Conservation (phyloP, 2,113 vertebrate species). For the Urocitellus parryii region DNA sequence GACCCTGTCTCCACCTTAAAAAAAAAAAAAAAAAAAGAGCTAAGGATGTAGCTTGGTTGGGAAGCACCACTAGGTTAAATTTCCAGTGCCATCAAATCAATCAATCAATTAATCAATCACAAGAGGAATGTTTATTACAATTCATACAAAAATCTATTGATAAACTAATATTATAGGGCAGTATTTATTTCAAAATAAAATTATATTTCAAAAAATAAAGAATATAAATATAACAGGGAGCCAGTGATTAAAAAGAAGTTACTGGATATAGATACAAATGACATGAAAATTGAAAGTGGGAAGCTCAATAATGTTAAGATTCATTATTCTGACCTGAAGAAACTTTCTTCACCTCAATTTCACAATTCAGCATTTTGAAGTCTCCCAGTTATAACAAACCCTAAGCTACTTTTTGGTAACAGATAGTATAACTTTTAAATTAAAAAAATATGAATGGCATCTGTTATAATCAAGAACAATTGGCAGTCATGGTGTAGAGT, state of each 20-base stretch:
- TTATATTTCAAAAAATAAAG: background rate
- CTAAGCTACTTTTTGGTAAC: slow-evolving; percentile 5
- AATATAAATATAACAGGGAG: background rate
- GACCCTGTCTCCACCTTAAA: no score
- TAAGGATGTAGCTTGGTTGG: no score
- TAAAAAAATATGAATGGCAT: slow-evolving; percentile 62
- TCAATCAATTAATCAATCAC: no score
- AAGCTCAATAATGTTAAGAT: slow-evolving; percentile 40
- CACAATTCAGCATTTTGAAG: slow-evolving; percentile 36
- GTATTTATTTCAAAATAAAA: background rate
- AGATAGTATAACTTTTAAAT: slow-evolving; percentile 49
- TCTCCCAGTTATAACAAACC: slow-evolving; percentile 1
- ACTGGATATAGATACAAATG: background rate
- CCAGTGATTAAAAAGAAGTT: background rate
- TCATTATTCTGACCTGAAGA: slow-evolving; percentile 50
- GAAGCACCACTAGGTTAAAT: no score
- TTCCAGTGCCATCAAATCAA: no score
- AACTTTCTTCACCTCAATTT: slow-evolving; percentile 53
- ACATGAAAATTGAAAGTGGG: background rate
- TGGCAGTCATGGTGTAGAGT: background rate
- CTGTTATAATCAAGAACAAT: slow-evolving; percentile 58
- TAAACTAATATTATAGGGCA: background rate
- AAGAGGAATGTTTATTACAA: background rate
- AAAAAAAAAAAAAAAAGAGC: no score
- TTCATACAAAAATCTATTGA: background rate